Conservation (phyloP, 2,113 vertebrate genomes). For the Dasyprocta punctata region DNA sequence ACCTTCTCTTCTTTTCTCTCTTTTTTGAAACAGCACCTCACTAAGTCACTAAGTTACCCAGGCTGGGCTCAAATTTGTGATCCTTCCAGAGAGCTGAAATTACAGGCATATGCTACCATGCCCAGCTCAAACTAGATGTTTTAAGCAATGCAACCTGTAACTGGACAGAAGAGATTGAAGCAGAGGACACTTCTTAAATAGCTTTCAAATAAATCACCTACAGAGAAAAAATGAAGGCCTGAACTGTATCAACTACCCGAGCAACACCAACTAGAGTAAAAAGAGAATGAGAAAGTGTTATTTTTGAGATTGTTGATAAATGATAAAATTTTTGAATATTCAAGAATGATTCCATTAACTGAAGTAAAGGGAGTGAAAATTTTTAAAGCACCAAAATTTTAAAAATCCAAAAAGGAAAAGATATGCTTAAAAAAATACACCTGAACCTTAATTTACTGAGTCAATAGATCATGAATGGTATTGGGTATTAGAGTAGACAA, state of each 20-base stretch:
- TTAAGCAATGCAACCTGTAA: not conserved
- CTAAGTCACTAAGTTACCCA: not conserved
- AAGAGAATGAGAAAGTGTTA: not conserved
- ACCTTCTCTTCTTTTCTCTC: not conserved
- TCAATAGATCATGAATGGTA: not conserved
- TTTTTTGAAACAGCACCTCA: not conserved
- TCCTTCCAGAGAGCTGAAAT: not conserved
- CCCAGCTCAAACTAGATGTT: not conserved
- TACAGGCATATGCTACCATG: not conserved
- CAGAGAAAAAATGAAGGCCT: not conserved
- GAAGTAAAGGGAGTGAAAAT: slow-evolving; percentile 36
- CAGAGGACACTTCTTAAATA: not conserved
- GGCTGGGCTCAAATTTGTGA: not conserved
- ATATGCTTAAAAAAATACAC: not conserved
- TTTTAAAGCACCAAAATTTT: slow-evolving; percentile 21
- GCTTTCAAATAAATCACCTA: not conserved
- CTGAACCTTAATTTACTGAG: not conserved
- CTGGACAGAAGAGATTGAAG: not conserved
- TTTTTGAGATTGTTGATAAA: not conserved
- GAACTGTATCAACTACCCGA: not conserved
- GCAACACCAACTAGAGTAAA: not conserved
- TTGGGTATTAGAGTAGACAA: not conserved
- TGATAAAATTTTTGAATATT: not conserved
- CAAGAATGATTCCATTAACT: not conserved
- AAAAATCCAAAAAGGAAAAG: not conserved